Evolutionary conservation across 2,888 invertebrate species (phyloP).

Genomic region (Dicroscelio sp.): DNA sequence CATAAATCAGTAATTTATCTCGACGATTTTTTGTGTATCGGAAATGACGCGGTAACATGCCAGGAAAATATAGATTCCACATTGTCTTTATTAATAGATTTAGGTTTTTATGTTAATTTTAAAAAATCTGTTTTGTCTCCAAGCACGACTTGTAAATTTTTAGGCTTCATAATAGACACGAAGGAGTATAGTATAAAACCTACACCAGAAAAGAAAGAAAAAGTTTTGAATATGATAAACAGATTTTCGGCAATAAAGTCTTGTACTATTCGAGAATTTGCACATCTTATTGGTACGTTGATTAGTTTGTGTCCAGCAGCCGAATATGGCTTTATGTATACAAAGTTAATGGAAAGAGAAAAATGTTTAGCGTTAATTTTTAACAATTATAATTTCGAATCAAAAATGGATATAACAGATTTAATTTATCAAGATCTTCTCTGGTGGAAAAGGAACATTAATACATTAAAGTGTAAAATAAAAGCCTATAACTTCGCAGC

Average conservation of each 20-base stretch:
- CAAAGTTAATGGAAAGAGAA: slow-evolving; percentile 20
- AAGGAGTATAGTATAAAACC: not conserved
- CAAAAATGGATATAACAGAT: not conserved
- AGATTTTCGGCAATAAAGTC: not conserved
- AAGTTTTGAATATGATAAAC: not conserved
- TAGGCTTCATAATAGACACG: not conserved
- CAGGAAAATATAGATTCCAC: slow-evolving; percentile 19
- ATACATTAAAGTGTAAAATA: not conserved
- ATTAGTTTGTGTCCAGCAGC: not conserved
- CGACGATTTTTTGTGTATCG: not conserved
- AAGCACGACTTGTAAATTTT: not conserved
- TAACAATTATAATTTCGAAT: slow-evolving; percentile 46
- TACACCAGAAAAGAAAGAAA: not conserved
- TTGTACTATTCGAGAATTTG: not conserved
- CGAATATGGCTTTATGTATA: slow-evolving; percentile 35
- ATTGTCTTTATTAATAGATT: not conserved
- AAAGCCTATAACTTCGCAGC: not conserved
- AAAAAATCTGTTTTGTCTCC: not conserved
- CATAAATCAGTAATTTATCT: slow-evolving; percentile 2
- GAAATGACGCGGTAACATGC: not conserved
- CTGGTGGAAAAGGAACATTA: slow-evolving; percentile 38
- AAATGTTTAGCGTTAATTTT: slow-evolving; percentile 23
- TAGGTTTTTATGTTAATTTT: slow-evolving; percentile 6
- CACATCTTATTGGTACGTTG: slow-evolving; percentile 14
- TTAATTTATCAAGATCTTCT: not conserved